phyloP scores from a whole-genome alignment of 2,797 vertebrate genomes.

The Paramormyrops hopkinsi region DNA sequence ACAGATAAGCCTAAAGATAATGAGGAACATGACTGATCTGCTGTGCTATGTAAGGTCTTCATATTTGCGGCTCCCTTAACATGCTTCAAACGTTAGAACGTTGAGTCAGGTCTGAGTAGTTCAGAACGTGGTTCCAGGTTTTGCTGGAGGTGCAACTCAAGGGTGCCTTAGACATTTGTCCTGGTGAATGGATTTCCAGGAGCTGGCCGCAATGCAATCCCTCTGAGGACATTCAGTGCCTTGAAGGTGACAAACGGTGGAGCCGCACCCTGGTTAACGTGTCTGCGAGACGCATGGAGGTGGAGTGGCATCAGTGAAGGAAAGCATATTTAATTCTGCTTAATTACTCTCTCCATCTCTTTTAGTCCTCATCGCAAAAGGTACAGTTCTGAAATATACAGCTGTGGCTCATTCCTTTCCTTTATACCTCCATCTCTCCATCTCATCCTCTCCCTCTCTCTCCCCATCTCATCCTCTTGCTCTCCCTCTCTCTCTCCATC shows the following conservation, averaged over 20 bases:
- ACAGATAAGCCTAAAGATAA: neutral
- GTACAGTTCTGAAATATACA: neutral
- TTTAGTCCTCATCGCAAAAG: neutral
- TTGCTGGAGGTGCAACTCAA: neutral
- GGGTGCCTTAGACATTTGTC: neutral
- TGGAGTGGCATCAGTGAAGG: neutral
- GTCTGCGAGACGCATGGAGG: neutral
- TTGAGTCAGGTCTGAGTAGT: neutral
- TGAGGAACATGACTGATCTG: neutral
- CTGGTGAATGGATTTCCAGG: neutral
- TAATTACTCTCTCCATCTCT: neutral
- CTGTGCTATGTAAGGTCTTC: neutral
- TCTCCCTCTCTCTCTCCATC: slow-evolving; percentile 25
- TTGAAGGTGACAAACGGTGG: neutral
- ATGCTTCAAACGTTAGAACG: neutral
- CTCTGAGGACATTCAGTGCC: neutral
- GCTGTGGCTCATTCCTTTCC: neutral
- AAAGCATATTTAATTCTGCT: slow-evolving; percentile 28
- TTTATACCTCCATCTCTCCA: slow-evolving; percentile 17
- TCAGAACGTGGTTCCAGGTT: neutral
- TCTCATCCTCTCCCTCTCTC: slow-evolving; percentile 27
- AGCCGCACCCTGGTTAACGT: neutral
- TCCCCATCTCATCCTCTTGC: slow-evolving; percentile 32
- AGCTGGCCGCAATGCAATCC: neutral
- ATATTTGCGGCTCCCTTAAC: neutral